Percentiles rank a stretch among this genome's conserved stretches.
These are phyloP conservation scores for Saguinus imperator DNA, from an alignment of 2,113 vertebrate genomes.

Conservation along the genomic window DNA sequence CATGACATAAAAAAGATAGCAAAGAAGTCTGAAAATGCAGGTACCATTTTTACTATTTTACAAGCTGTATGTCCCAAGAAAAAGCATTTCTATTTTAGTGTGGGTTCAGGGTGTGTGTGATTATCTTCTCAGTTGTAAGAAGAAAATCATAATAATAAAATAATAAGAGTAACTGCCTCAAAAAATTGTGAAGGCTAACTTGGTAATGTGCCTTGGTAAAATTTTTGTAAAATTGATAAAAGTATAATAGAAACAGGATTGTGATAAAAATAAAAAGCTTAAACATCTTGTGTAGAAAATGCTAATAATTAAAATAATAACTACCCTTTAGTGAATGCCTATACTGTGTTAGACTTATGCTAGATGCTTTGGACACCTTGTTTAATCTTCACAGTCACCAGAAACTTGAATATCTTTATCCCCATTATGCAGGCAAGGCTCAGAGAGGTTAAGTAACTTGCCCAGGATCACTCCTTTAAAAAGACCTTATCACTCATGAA, in stretches of 20 bases:
- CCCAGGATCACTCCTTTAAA: background rate
- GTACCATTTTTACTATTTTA: background rate
- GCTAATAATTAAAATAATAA: background rate
- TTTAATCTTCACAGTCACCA: background rate
- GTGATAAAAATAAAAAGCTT: constrained; percentile 7
- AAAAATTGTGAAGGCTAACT: background rate
- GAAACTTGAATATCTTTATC: background rate
- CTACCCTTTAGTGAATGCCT: background rate
- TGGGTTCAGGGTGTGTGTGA: background rate
- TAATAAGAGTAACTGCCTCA: background rate
- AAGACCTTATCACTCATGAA: background rate
- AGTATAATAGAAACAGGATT: background rate
- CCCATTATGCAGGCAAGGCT: background rate
- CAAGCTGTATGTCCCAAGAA: background rate
- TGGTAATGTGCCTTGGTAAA: background rate
- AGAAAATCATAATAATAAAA: background rate
- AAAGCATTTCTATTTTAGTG: background rate
- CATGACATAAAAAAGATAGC: background rate
- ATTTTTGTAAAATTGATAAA: background rate
- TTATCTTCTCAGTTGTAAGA: constrained; percentile 38
- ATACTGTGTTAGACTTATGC: background rate
- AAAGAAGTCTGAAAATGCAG: constrained; percentile 23
- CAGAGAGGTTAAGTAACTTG: background rate
- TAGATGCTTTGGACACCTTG: background rate
- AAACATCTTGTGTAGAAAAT: background rate